These are phyloP conservation scores for Cygnus buccinator DNA, from an alignment of 2,113 vertebrate species.

Conservation along the genomic window DNA sequence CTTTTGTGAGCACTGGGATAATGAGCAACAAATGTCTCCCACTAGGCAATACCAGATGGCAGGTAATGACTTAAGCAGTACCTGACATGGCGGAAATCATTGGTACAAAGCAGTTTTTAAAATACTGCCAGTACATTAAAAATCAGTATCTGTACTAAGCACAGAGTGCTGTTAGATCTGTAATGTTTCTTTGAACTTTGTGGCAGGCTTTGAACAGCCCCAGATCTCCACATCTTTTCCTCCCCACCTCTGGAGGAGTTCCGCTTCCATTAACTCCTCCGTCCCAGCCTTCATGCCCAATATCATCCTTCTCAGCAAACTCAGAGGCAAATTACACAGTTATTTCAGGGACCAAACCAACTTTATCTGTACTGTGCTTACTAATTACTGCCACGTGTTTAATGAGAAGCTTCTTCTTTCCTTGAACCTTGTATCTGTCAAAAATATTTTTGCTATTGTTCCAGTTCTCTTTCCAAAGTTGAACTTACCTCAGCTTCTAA, in stretches of 20 bases:
- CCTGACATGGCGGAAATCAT: background rate
- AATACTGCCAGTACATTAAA: background rate
- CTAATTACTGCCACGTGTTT: background rate
- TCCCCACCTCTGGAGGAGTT: background rate
- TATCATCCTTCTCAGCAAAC: background rate
- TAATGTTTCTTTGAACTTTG: background rate
- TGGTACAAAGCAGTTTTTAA: background rate
- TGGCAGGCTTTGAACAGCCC: background rate
- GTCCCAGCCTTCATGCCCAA: background rate
- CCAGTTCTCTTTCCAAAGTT: background rate
- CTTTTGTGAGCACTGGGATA: background rate
- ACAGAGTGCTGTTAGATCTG: background rate
- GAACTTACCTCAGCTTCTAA: background rate
- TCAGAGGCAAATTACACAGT: background rate
- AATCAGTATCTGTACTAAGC: background rate
- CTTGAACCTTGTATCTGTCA: background rate
- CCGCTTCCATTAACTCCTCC: background rate
- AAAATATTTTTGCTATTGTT: background rate
- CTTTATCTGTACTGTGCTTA: background rate
- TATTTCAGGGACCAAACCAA: background rate
- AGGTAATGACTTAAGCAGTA: background rate
- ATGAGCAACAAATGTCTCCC: background rate
- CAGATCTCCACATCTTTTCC: background rate
- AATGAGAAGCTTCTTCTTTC: background rate
- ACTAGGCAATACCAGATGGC: fast-evolving